phyloP scores from a whole-genome alignment of 2,797 vertebrate genomes.

The Knipowitschia caucasica region DNA sequence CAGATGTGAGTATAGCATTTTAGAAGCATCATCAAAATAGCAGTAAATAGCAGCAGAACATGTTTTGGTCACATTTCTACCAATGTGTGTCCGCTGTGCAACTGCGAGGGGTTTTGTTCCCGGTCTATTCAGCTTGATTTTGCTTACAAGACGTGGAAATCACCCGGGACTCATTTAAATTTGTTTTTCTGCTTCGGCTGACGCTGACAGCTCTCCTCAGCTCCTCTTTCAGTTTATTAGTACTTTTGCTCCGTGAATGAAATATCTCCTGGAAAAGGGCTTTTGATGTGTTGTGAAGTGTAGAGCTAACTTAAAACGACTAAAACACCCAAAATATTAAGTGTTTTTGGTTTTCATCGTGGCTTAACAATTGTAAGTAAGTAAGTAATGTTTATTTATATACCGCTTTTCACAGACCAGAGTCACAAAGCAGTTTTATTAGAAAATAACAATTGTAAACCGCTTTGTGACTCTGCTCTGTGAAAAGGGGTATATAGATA shows the following conservation, averaged over 20 bases:
- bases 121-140: not conserved
- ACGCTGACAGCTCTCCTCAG: constrained; percentile 38
- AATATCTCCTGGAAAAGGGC: constrained; percentile 7
- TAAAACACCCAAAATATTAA: no score
- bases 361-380: no score
- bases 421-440: no score
- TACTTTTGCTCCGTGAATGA: constrained; percentile 28
- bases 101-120: not conserved
- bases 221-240: constrained; percentile 36
- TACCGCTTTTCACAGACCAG: no score
- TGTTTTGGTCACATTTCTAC: not conserved
- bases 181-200: constrained; percentile 52
- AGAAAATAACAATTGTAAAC: no score
- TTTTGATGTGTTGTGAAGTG: constrained; percentile 8
- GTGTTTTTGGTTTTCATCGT: no score
- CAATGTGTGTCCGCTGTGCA: not conserved
- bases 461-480: no score
- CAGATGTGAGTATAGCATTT: no score
- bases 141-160: not conserved
- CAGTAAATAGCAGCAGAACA: no score
- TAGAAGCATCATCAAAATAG: no score
- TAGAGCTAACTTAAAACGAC: not conserved
- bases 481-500: no score
- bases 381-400: no score
- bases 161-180: constrained; percentile 48